phyloP scores from a whole-genome alignment of 1,140 invertebrate species.

The Steinernema khuongi region DNA sequence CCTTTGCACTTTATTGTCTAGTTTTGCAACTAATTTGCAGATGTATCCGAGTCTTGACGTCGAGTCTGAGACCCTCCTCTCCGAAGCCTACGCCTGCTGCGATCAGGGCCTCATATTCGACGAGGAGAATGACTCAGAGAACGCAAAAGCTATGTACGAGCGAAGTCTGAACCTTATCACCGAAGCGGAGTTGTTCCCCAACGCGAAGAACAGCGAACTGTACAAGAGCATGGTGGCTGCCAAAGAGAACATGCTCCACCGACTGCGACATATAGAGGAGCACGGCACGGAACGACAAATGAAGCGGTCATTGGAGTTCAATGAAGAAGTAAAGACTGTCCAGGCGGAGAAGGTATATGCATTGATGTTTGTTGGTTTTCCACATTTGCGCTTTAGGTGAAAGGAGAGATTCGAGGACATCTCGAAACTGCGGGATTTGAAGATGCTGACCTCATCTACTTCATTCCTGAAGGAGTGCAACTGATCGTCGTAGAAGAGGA shows the following conservation, averaged over 20 bases:
- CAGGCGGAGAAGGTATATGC: slow-evolving; percentile 10
- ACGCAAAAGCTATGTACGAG: slow-evolving; percentile 38
- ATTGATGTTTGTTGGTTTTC: background rate
- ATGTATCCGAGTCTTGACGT: slow-evolving; percentile 5
- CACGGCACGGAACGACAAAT: slow-evolving; percentile 15
- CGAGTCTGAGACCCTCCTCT: slow-evolving; percentile 26
- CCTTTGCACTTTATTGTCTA: too few relatives aligned
- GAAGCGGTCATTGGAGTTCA: slow-evolving; percentile 19
- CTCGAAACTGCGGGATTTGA: slow-evolving; percentile 28
- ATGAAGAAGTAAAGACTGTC: slow-evolving; percentile 17
- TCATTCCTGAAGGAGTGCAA: slow-evolving; percentile 39
- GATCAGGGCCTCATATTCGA: slow-evolving; percentile 40
- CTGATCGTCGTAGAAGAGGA: slow-evolving; percentile 38
- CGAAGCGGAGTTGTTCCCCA: slow-evolving; percentile 30
- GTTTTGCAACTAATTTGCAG: too few relatives aligned
- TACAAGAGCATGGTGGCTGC: slow-evolving; percentile 31
- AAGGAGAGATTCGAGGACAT: slow-evolving; percentile 27
- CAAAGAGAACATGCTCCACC: slow-evolving; percentile 25
- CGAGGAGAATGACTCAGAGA: slow-evolving; percentile 31
- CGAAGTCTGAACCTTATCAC: slow-evolving; percentile 32
- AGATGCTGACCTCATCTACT: slow-evolving; percentile 37
- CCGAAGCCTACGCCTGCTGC: slow-evolving; percentile 37
- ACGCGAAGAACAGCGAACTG: slow-evolving; percentile 30
- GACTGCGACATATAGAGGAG: slow-evolving; percentile 24
- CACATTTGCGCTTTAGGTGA: slow-evolving; percentile 17